Conservation (phyloP, 2,797 vertebrate species). For the Mus caroli region DNA sequence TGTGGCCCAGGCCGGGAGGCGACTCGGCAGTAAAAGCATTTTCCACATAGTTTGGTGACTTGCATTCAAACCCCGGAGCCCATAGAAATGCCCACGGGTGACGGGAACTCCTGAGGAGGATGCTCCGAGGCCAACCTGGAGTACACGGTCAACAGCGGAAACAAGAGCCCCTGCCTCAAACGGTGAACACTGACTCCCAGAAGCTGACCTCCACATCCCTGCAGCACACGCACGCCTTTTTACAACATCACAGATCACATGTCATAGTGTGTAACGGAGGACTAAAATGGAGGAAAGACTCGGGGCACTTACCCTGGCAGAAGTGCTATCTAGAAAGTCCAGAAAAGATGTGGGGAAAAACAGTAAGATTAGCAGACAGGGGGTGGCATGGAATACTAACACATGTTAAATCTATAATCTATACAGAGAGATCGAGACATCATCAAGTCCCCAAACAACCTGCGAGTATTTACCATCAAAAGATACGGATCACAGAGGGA, state of each 20-base stretch:
- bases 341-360: not conserved
- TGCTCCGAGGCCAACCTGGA: too few species aligned
- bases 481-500: not conserved
- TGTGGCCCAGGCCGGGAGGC: not conserved
- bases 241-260: not conserved
- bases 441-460: constrained; percentile 36
- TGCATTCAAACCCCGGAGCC: not conserved
- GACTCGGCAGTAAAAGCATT: not conserved
- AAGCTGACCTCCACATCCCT: not conserved
- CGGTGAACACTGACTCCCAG: not conserved
- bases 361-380: constrained; percentile 23
- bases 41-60: not conserved
- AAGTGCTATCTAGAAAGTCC: constrained; percentile 53
- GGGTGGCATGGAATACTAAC: constrained; percentile 1
- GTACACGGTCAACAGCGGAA: not conserved
- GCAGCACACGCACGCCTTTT: not conserved
- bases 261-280: not conserved
- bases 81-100: not conserved
- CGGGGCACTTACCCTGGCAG: not conserved
- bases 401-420: not conserved
- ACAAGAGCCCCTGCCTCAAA: not conserved
- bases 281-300: not conserved
- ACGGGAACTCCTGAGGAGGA: too few species aligned
- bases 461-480: constrained; percentile 14
- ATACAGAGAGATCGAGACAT: not conserved